Conservation (phyloP, 2,797 vertebrate genomes). For the Lithobates sylvaticus region DNA sequence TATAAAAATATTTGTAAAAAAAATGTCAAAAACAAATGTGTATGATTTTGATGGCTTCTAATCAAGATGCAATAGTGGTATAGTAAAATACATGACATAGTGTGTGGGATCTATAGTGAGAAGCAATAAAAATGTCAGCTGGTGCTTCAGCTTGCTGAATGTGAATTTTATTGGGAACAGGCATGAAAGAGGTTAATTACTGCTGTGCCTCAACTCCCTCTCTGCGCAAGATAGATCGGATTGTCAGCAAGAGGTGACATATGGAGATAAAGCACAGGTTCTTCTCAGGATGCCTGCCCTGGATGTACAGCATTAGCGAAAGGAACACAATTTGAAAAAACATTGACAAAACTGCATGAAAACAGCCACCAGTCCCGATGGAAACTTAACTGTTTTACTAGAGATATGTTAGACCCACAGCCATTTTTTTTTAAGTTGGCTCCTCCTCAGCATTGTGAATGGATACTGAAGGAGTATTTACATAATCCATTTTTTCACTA, state of each 20-base stretch:
- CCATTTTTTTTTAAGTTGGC: not conserved
- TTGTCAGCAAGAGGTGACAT: conserved; percentile 91
- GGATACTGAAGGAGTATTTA: not conserved
- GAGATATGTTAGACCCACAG: not conserved
- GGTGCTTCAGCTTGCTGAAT: conserved; percentile 65
- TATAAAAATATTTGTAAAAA: too few species aligned
- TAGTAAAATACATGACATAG: conserved; percentile 14
- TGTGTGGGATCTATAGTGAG: not conserved
- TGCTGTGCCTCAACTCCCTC: conserved; percentile 75
- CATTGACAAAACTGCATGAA: conserved; percentile 22
- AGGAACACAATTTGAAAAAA: conserved; percentile 64
- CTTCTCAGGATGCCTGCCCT: conserved; percentile 73
- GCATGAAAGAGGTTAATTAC: conserved; percentile 91
- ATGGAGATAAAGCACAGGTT: conserved; percentile 94
- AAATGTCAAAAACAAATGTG: too few species aligned
- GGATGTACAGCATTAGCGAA: conserved; percentile 71
- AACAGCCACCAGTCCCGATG: not conserved
- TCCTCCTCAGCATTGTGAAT: not conserved
- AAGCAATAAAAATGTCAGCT: conserved; percentile 87
- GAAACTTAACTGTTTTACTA: not conserved
- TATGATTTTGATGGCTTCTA: not conserved
- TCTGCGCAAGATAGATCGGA: conserved; percentile 89
- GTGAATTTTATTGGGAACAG: conserved; percentile 72
- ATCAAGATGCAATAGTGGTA: not conserved
- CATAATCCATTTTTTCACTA: too few species aligned